phyloP scores from a whole-genome alignment of 2,797 vertebrate species.

The Catostomus latipinnis region DNA sequence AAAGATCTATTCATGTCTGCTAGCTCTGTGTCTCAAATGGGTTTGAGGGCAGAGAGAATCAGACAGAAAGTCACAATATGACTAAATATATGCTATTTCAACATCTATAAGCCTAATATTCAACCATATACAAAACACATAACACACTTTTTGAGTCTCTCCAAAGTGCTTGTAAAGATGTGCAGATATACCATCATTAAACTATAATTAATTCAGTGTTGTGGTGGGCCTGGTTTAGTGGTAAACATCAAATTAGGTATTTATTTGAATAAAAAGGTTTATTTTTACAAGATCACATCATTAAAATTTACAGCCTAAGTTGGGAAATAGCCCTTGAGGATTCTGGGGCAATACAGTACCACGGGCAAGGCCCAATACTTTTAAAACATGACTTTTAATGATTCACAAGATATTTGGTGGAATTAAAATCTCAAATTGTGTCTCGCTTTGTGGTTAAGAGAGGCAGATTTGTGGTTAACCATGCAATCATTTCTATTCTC shows the following conservation, averaged over 20 bases:
- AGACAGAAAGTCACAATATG: no score
- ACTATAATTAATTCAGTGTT: conserved; percentile 55
- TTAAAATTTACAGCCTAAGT: conserved; percentile 77
- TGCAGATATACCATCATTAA: conserved; percentile 57
- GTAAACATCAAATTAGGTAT: conserved; percentile 73
- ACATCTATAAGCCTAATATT: no score
- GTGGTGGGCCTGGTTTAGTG: conserved; percentile 66
- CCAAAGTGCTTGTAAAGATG: background rate
- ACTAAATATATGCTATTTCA: no score
- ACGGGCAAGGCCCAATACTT: conserved; percentile 67
- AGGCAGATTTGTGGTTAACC: conserved; percentile 59
- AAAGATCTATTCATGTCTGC: no score
- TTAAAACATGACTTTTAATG: conserved; percentile 69
- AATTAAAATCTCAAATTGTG: conserved; percentile 63
- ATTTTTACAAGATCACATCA: conserved; percentile 73
- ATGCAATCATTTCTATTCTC: conserved; percentile 41
- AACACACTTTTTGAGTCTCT: no score
- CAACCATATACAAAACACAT: no score
- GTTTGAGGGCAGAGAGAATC: no score
- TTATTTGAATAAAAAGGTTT: conserved; percentile 69
- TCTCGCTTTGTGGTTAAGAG: conserved; percentile 67
- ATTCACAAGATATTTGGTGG: conserved; percentile 53
- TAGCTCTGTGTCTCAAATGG: no score
- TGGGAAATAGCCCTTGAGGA: conserved; percentile 69
- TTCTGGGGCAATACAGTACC: conserved; percentile 67